A percentile compares a stretch with the other conserved stretches of the same genome.
Evolutionary conservation across 2,888 invertebrate species (phyloP).

Genomic region (Ectemnius continuus): DNA sequence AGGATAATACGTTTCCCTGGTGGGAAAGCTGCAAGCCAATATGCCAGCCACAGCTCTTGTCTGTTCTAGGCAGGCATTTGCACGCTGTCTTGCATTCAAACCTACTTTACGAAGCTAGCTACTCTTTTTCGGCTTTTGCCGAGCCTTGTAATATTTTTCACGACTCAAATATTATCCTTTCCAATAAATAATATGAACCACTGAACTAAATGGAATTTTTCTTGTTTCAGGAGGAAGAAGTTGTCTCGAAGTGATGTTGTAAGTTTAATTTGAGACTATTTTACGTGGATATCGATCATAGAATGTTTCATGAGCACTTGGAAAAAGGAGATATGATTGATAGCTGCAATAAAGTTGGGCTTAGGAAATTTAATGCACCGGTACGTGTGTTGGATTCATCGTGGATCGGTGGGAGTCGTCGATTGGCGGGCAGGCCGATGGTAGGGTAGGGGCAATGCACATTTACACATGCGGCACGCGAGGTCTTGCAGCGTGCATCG

Average conservation of each 20-base stretch:
- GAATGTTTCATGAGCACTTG: too few species aligned
- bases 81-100: constrained; percentile 46
- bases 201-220: too few species aligned
- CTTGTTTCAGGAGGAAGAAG: too few species aligned
- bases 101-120: too few species aligned
- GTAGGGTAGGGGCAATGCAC: constrained; percentile 54
- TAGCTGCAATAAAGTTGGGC: neutral
- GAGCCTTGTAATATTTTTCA: too few species aligned
- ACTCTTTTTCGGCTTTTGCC: too few species aligned
- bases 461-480: constrained; percentile 52
- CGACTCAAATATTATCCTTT: too few species aligned
- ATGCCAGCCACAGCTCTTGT: constrained; percentile 25
- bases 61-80: constrained; percentile 66
- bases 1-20: constrained; percentile 72
- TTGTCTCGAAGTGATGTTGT: too few species aligned
- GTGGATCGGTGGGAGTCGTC: constrained; percentile 26
- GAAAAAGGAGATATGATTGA: neutral
- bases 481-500: constrained; percentile 49
- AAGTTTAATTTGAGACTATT: too few species aligned
- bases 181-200: too few species aligned
- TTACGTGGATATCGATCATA: too few species aligned
- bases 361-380: neutral
- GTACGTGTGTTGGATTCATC: constrained; percentile 28
- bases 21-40: constrained; percentile 47
- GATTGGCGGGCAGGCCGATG: constrained; percentile 47